Evolutionary conservation across 2,797 vertebrate species (phyloP).

Genomic region (Bothrops alternatus): DNA sequence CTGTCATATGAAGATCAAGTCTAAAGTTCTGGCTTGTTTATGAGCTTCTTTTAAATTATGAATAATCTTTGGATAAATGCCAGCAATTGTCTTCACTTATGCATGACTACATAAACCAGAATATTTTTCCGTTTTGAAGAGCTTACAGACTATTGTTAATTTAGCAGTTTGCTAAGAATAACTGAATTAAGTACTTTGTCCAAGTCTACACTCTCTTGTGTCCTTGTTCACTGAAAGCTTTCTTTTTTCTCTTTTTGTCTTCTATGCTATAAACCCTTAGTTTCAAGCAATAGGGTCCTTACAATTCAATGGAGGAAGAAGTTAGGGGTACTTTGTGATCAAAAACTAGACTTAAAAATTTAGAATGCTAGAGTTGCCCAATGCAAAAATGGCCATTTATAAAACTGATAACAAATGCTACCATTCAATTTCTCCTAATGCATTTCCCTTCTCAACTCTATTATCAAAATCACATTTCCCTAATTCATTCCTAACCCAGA

Average conservation of each 20-base stretch:
- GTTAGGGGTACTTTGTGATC: neutral
- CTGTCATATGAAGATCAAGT: neutral
- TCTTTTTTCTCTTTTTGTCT: neutral
- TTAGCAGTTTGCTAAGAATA: conserved; percentile 5
- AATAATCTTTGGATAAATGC: conserved; percentile 3
- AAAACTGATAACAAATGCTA: neutral
- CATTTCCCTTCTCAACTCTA: neutral
- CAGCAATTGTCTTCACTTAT: conserved; percentile 2
- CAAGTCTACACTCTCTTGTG: neutral
- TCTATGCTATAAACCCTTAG: neutral
- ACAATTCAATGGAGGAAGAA: neutral
- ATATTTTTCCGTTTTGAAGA: neutral
- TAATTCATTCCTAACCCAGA: neutral
- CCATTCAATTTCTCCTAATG: neutral
- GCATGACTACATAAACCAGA: neutral
- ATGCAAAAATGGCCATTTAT: neutral
- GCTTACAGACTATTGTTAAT: neutral
- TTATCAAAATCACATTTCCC: neutral
- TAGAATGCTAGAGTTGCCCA: neutral
- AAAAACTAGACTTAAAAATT: neutral
- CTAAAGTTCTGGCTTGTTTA: neutral
- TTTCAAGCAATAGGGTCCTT: neutral
- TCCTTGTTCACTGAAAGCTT: conserved; percentile 7
- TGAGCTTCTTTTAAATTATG: neutral
- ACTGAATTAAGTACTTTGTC: neutral